These are phyloP conservation scores for Riptortus pedestris DNA, from an alignment of 1,140 invertebrate genomes.

Conservation along the genomic window DNA sequence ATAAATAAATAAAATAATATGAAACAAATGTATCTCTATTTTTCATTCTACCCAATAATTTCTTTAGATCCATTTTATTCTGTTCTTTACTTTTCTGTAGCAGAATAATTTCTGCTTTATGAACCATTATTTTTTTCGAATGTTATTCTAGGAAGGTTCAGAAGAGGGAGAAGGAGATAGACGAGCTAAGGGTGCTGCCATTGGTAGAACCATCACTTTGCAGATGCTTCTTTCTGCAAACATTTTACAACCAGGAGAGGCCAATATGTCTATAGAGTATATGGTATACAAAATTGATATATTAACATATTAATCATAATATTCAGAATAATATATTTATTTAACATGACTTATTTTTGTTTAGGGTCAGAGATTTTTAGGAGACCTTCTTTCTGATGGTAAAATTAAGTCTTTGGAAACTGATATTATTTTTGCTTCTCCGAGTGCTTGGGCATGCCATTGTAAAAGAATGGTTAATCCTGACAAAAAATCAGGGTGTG, in stretches of 20 bases:
- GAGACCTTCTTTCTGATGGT: conserved; percentile 72
- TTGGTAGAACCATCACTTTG: conserved; percentile 66
- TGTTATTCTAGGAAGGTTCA: conserved; percentile 13
- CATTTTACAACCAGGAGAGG: conserved; percentile 67
- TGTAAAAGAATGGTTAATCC: conserved; percentile 85
- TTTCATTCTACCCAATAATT: too few relatives aligned
- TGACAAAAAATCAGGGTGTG: conserved; percentile 82
- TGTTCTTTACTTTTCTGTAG: too few relatives aligned
- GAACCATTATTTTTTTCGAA: too few relatives aligned
- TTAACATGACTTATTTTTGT: conserved; percentile 31
- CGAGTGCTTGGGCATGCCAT: conserved; percentile 82
- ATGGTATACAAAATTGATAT: conserved; percentile 45
- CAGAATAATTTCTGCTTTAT: too few relatives aligned
- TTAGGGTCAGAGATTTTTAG: conserved; percentile 78
- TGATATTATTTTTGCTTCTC: conserved; percentile 76
- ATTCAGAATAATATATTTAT: neutral
- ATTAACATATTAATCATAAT: neutral
- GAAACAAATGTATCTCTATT: too few relatives aligned
- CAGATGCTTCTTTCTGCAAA: conserved; percentile 71
- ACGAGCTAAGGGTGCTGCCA: conserved; percentile 35
- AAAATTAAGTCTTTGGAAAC: conserved; percentile 82
- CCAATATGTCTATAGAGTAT: conserved; percentile 77
- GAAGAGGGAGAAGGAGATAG: conserved; percentile 22
- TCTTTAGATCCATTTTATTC: too few relatives aligned
- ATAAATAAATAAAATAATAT: too few relatives aligned